Evolutionary conservation across 2,113 vertebrate species (phyloP), one percentile per base, ranked within the genome.

Genomic region (Calidris pugnax): DNA sequence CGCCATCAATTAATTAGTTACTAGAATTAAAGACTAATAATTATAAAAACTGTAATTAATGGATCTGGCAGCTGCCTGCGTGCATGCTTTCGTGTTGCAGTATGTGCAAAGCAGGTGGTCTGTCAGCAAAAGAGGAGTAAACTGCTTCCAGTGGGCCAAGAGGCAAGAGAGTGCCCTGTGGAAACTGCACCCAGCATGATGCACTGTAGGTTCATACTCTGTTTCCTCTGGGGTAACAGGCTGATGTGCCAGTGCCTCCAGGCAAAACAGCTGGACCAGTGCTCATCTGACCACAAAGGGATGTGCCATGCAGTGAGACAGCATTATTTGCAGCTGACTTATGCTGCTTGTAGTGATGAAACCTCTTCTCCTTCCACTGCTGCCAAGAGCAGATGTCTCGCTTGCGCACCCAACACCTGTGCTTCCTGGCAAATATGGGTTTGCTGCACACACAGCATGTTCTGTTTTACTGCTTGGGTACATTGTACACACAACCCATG

Each of bases 1-100:
- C 47, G 39, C 63, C 23, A 56, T 68, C 35, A 81, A 77, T 63
- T 93, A 86, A 91, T 84, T 80, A 91, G 71, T 93, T 91, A 53
- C 30, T 56, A 56, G 48, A 89, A 89, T 85, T 72, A 89, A 67
- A 74, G n/a, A 47, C 24, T 47, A 89, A 81, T 84, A 48, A 67
- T 67, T 74, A 50, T 23, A 67, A 69, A 83, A 86, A n/a, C 21
- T 53, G 17, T 71, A 90, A 83, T 83, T 37, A 86, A 80, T 57
- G 27, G 47, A 62, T 69, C 82, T 87, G 64, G 64, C 47, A 91
- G 60, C 74, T 82, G 69, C 78, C 69, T 63, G 9, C 67, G 56
- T 75, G 55, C 26, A 18, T 66, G 50, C 23, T 94, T 76, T 73
- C 45, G 17, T 50, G 14, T 50, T 93, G 57, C 50, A 80, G 32